Evolutionary conservation across 2,888 invertebrate genomes (phyloP), one percentile per base, ranked within the genome.

Genomic region (Philonicus albiceps): DNA sequence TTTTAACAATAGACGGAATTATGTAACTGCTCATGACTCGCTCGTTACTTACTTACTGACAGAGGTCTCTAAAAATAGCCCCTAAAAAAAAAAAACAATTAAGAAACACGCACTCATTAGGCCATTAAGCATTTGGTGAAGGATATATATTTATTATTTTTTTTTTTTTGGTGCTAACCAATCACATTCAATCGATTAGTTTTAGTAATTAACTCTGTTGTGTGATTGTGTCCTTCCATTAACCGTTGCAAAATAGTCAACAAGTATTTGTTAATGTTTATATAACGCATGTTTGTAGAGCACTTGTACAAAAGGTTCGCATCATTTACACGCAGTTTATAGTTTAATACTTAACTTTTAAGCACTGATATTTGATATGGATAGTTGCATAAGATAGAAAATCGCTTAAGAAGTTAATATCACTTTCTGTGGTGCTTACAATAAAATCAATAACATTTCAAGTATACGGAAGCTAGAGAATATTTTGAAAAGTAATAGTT

Each of bases 271-370:
- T 49, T 43, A 19, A 16, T 49, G 43, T 78, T 78, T 78, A 78
- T 78, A 13, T 78, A 78, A 78, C 49, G 78, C 78, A 78, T 78
- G 78, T 78, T 49, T 78, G 49, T 78, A 78, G 16, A 78, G 78
- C 78, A 78, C 78, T 78, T 78, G 78, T 78, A 49, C 27, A 49
- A n/a, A 43, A 22, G 2, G 8, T 78, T 78, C 49, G 43, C 49
- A 78, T 43, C 49, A 78, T 37, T 49, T 27, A 37, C 27, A 78
- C 49, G 22, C 49, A 78, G 27, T 78, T 74, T 27, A n/a, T 74
- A n/a, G 0, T 74, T 74, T 74, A 40, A 37, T 40, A 78, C 43
- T 78, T 78, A 37, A 22, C 22, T 27, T 5, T 64, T 76, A 76
- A 76, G 49, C n/a, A 30, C 49, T 49, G 30, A 49, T 76, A 49